Percentiles rank a stretch among this genome's conserved stretches.
Conservation (phyloP, 2,888 invertebrate genomes). For the Petrolisthes manimaculis region DNA sequence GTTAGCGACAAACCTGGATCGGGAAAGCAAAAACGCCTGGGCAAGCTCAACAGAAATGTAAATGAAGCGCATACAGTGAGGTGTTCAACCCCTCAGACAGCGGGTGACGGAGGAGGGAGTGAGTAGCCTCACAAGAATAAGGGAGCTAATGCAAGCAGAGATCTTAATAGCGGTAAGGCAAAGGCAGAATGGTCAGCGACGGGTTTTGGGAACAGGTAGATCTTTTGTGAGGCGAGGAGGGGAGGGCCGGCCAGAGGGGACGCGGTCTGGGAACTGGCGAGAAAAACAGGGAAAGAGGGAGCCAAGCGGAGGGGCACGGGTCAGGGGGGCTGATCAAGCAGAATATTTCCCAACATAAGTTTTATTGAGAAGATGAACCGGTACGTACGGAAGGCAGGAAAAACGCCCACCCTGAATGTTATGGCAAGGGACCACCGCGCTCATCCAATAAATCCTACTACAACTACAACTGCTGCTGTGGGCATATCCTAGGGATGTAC, state of each 20-base stretch:
- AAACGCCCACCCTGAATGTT: slow-evolving; percentile 26
- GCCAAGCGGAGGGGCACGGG: slow-evolving; percentile 40
- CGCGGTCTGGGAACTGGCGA: slow-evolving; percentile 32
- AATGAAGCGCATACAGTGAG: slow-evolving; percentile 45
- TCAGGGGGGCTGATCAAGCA: slow-evolving; percentile 51
- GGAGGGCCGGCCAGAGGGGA: slow-evolving; percentile 28
- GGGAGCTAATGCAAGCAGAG: slow-evolving; percentile 60
- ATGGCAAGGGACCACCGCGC: slow-evolving; percentile 20
- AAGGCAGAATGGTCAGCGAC: slow-evolving; percentile 46
- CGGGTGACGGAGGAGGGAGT: slow-evolving; percentile 44
- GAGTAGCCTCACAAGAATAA: slow-evolving; percentile 41
- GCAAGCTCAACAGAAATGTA: slow-evolving; percentile 49
- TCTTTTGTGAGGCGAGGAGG: slow-evolving; percentile 41
- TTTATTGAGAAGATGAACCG: slow-evolving; percentile 43
- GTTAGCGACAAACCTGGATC: slow-evolving; percentile 27
- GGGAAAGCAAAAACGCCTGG: slow-evolving; percentile 49
- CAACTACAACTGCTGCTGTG: slow-evolving; percentile 2
- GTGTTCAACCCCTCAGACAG: slow-evolving; percentile 47
- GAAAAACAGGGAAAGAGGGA: slow-evolving; percentile 31
- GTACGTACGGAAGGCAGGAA: slow-evolving; percentile 12
- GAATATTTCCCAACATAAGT: slow-evolving; percentile 51
- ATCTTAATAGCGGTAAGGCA: slow-evolving; percentile 50
- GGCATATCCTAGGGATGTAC: background rate
- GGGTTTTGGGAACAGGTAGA: slow-evolving; percentile 54
- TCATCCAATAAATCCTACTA: slow-evolving; percentile 23